Conservation (phyloP, 2,113 vertebrate species). For the Stegostoma tigrinum region DNA sequence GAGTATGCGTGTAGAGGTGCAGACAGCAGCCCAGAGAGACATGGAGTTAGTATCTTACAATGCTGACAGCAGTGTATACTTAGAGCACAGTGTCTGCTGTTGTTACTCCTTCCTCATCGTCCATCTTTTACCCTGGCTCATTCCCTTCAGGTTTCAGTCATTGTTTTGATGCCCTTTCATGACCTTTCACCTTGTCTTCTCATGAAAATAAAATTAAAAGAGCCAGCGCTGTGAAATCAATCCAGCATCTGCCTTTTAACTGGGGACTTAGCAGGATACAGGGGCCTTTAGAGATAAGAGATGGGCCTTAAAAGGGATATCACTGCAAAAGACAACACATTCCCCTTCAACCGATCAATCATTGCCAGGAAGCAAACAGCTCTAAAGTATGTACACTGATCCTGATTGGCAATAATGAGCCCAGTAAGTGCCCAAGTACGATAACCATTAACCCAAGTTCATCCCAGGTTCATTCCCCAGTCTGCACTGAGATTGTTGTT, state of each 20-base stretch:
- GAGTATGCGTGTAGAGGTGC: too few relatives aligned
- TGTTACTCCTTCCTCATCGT: background rate
- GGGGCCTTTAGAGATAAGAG: background rate
- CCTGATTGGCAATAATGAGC: slow-evolving; percentile 22
- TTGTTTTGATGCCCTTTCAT: background rate
- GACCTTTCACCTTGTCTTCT: background rate
- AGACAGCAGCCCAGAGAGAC: too few relatives aligned
- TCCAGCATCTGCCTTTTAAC: background rate
- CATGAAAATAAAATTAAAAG: slow-evolving; percentile 17
- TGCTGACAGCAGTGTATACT: too few relatives aligned
- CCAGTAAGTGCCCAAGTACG: slow-evolving; percentile 1
- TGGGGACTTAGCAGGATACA: background rate
- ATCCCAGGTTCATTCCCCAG: background rate
- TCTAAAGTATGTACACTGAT: background rate
- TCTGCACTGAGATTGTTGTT: background rate
- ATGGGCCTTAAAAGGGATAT: background rate
- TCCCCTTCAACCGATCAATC: slow-evolving; percentile 10
- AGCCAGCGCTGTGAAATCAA: background rate
- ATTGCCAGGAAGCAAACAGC: slow-evolving; percentile 30
- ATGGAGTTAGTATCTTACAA: too few relatives aligned
- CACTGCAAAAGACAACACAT: background rate
- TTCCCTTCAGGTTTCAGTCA: background rate
- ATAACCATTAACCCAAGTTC: slow-evolving; percentile 20
- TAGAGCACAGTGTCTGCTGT: background rate
- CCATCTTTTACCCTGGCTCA: background rate